phyloP scores from a whole-genome alignment of 2,888 invertebrate species.

The Iselma pallidipennis region DNA sequence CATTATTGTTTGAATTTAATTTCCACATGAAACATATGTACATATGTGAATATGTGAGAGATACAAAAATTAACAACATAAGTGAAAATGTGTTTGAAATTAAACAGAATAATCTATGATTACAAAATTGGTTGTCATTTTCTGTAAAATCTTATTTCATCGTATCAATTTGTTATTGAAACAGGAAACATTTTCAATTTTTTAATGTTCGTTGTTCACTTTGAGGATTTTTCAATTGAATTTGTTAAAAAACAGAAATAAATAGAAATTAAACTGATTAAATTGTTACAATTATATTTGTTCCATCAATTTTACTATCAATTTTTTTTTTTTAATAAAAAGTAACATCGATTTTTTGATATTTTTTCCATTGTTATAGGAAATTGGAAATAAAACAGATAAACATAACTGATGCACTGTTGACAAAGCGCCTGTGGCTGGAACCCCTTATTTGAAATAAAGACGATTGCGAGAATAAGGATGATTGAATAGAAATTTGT shows the following conservation, averaged over 20 bases:
- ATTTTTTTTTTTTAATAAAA: constrained; percentile 9
- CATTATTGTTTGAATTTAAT: background rate
- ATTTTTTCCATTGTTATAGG: constrained; percentile 11
- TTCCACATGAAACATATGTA: background rate
- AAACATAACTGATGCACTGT: constrained; percentile 12
- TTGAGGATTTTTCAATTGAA: background rate
- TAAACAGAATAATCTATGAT: background rate
- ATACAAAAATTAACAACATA: background rate
- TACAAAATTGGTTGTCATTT: background rate
- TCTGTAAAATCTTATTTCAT: background rate
- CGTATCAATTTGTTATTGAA: background rate
- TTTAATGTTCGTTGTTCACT: background rate
- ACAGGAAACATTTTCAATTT: background rate
- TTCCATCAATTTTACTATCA: constrained; percentile 17
- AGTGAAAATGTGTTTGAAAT: background rate
- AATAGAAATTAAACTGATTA: too few species aligned
- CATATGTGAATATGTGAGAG: background rate
- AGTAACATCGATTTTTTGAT: background rate
- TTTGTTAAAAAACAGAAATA: too few species aligned
- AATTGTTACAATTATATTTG: too few species aligned
- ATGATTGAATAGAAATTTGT: background rate
- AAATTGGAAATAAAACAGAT: constrained; percentile 21
- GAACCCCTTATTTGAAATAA: constrained; percentile 14
- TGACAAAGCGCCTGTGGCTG: constrained; percentile 21
- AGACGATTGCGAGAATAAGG: constrained; percentile 13